Conservation (phyloP, 1,140 invertebrate species). For the Battus philenor region DNA sequence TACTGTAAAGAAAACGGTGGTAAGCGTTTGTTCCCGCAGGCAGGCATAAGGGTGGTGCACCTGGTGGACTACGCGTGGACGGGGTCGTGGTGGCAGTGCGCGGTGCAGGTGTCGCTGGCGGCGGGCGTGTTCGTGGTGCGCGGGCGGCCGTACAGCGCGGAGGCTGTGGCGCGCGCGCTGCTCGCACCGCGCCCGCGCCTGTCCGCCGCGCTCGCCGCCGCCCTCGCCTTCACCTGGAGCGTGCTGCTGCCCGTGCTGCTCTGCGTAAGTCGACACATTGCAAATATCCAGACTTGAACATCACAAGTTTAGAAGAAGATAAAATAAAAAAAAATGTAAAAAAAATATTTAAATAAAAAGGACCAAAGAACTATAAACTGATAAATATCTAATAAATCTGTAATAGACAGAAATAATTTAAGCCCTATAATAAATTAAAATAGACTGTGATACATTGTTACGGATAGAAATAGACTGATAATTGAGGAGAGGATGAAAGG, state of each 20-base stretch:
- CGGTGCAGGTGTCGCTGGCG: constrained; percentile 85
- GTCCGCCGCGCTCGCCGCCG: constrained; percentile 79
- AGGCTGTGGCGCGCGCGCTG: constrained; percentile 85
- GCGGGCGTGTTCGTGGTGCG: constrained; percentile 88
- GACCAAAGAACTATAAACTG: too few relatives aligned
- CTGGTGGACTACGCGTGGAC: constrained; percentile 89
- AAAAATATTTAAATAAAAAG: too few relatives aligned
- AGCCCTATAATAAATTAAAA: too few relatives aligned
- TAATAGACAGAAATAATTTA: too few relatives aligned
- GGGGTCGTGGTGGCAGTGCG: constrained; percentile 90
- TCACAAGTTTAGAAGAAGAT: too few relatives aligned
- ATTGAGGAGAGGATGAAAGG: too few relatives aligned
- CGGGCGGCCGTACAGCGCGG: constrained; percentile 89
- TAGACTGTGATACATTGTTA: too few relatives aligned
- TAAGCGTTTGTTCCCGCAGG: constrained; percentile 60
- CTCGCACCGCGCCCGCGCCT: constrained; percentile 54
- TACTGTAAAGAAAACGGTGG: background rate
- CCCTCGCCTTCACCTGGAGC: constrained; percentile 93
- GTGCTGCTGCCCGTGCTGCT: constrained; percentile 87
- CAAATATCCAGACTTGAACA: too few relatives aligned
- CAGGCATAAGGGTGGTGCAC: constrained; percentile 90
- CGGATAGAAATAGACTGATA: too few relatives aligned
- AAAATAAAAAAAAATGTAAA: too few relatives aligned
- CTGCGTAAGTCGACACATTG: constrained; percentile 84
- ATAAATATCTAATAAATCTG: too few relatives aligned